Evolutionary conservation across 2,888 invertebrate species (phyloP), one percentile per base, ranked within the genome.

Genomic region (Cryptus armator): DNA sequence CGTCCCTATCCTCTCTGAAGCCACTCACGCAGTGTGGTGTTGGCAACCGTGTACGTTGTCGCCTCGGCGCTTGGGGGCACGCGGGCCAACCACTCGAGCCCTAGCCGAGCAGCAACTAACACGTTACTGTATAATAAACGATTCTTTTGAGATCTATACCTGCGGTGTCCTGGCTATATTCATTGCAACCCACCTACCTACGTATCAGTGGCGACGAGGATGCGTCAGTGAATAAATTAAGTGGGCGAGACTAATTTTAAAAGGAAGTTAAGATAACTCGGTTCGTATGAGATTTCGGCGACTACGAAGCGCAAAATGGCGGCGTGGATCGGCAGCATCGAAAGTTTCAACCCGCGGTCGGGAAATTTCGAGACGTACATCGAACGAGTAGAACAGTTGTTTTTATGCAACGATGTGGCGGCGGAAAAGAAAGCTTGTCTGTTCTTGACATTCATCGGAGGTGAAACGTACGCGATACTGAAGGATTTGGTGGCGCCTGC

Each of bases 331-430:
- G 51, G 51, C 51, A 51, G 51, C 51, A 51, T 51, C 51, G 51
- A 51, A 51, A 51, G 51, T 51, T 51, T 51, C 51, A 51, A 51
- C 51, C 51, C 51, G n/a, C 51, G 16, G 51, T n/a, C 51, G n/a
- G 51, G 51, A 51, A 51, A 51, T 51, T 51, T 51, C 51, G 51
- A 51, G 51, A 51, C 51, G 16, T 51, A 51, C 51, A 6, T 51
- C 51, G 51, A 51, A 16, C 51, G n/a, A 51, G 51, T 51, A 51
- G 51, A 51, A 51, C 51, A 51, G 51, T 16, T 51, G 51, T 51
- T 51, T 51, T 51, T 51, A 51, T 51, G 51, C 51, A 51, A 51
- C 51, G n/a, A 51, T 51, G 51, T 51, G 51, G n/a, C 14, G n/a
- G 51, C 14, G 5, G 51, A n/a, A 51, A 51, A 51, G n/a, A 51